A percentile compares a stretch with the other conserved stretches of the same genome.
Evolutionary conservation across 2,113 vertebrate genomes (phyloP).

Genomic region (Todiramphus saurophagus): DNA sequence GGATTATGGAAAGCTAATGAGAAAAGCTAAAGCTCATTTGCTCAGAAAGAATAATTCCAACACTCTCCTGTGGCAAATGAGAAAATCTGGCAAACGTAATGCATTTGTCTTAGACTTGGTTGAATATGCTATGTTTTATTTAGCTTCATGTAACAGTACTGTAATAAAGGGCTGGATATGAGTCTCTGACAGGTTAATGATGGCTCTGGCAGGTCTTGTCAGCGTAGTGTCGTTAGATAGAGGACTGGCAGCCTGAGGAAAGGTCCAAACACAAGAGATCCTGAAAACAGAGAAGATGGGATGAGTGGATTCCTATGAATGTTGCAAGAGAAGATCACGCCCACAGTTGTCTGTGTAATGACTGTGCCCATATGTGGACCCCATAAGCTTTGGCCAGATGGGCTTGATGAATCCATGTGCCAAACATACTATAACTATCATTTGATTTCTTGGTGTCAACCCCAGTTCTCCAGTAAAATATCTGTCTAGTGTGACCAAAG

Average conservation of each 20-base stretch:
- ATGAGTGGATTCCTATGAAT: neutral
- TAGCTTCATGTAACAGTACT: neutral
- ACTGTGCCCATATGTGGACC: neutral
- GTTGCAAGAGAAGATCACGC: neutral
- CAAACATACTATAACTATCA: neutral
- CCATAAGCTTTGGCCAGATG: neutral
- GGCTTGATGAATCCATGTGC: neutral
- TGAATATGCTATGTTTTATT: neutral
- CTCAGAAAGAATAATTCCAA: neutral
- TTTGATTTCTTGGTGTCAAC: neutral
- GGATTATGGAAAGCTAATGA: constrained; percentile 29
- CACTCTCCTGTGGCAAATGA: neutral
- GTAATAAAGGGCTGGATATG: neutral
- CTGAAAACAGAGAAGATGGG: neutral
- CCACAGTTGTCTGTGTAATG: neutral
- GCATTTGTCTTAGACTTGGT: neutral
- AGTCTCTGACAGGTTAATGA: neutral
- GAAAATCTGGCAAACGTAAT: neutral
- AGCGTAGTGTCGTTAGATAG: neutral
- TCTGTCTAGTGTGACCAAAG: neutral
- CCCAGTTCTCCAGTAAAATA: neutral
- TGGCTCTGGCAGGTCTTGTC: neutral
- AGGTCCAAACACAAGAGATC: neutral
- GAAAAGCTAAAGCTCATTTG: constrained; percentile 31
- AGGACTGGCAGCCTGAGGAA: neutral